Conservation (phyloP, 2,888 invertebrate genomes). For the Melinaea menophilus region DNA sequence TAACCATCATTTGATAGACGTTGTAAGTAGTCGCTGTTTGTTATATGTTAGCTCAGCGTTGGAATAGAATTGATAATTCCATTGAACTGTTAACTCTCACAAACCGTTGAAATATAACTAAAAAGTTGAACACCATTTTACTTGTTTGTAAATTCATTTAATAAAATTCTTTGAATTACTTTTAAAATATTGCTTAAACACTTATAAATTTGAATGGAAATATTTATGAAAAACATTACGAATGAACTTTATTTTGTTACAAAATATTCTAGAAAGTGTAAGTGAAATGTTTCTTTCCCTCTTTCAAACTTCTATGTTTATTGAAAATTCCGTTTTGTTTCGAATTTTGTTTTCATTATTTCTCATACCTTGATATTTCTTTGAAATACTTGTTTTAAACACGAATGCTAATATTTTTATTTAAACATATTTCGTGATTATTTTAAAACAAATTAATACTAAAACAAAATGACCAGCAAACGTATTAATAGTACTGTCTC, state of each 20-base stretch:
- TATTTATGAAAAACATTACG: slow-evolving; percentile 19
- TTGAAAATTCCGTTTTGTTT: slow-evolving; percentile 28
- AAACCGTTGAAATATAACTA: slow-evolving; percentile 57
- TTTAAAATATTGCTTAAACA: slow-evolving; percentile 29
- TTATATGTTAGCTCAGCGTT: slow-evolving; percentile 44
- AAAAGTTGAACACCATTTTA: slow-evolving; percentile 62
- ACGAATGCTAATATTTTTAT: not conserved
- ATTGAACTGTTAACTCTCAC: slow-evolving; percentile 55
- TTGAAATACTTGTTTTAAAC: slow-evolving; percentile 8
- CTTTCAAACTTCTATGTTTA: slow-evolving; percentile 27
- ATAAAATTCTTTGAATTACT: slow-evolving; percentile 49
- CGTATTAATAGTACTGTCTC: not conserved
- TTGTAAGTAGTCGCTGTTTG: slow-evolving; percentile 41
- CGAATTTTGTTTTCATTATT: slow-evolving; percentile 24
- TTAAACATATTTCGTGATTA: not conserved
- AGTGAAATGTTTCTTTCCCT: slow-evolving; percentile 31
- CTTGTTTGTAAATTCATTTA: slow-evolving; percentile 48
- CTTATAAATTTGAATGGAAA: slow-evolving; percentile 27
- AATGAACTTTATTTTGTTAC: slow-evolving; percentile 21
- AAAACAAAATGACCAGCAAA: not conserved
- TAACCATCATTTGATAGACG: slow-evolving; percentile 6
- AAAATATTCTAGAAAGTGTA: not conserved
- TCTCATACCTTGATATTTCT: slow-evolving; percentile 14
- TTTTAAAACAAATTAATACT: not conserved
- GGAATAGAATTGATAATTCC: slow-evolving; percentile 58